Evolutionary conservation across 1,140 invertebrate species (phyloP).

Genomic region (Drosophila biarmipes): DNA sequence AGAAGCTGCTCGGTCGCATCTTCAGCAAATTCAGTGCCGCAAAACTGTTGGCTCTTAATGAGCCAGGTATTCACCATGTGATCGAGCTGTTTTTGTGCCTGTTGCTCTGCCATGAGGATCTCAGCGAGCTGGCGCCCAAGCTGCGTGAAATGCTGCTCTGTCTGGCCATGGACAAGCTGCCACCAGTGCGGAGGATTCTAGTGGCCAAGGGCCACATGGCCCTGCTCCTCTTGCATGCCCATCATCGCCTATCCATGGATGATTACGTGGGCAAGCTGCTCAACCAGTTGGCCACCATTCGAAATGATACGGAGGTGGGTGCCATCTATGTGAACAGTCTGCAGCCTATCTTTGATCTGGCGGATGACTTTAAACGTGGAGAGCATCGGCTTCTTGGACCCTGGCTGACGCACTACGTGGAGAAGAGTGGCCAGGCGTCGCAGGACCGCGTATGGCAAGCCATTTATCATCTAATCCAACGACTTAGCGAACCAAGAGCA

Average conservation of each 20-base stretch:
- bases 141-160: constrained; percentile 72
- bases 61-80: constrained; percentile 80
- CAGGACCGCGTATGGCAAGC: constrained; percentile 76
- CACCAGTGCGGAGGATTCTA: constrained; percentile 48
- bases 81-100: constrained; percentile 78
- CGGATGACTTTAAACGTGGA: constrained; percentile 64
- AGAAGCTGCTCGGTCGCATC: constrained; percentile 81
- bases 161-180: constrained; percentile 70
- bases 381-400: constrained; percentile 73
- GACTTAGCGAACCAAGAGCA: constrained; percentile 14
- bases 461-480: constrained; percentile 62
- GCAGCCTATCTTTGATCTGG: constrained; percentile 60
- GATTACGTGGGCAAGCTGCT: constrained; percentile 75
- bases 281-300: constrained; percentile 57
- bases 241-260: constrained; percentile 49
- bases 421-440: constrained; percentile 64
- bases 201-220: constrained; percentile 81
- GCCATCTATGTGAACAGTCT: constrained; percentile 56
- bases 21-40: constrained; percentile 79
- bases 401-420: constrained; percentile 74
- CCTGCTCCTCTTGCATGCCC: constrained; percentile 65
- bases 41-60: constrained; percentile 78
- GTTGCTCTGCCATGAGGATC: constrained; percentile 53
- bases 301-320: constrained; percentile 63
- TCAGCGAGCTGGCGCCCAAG: constrained; percentile 61